Base-by-base conservation (phyloP, 2,797 vertebrate species). In the Brotula barbata region DNA sequence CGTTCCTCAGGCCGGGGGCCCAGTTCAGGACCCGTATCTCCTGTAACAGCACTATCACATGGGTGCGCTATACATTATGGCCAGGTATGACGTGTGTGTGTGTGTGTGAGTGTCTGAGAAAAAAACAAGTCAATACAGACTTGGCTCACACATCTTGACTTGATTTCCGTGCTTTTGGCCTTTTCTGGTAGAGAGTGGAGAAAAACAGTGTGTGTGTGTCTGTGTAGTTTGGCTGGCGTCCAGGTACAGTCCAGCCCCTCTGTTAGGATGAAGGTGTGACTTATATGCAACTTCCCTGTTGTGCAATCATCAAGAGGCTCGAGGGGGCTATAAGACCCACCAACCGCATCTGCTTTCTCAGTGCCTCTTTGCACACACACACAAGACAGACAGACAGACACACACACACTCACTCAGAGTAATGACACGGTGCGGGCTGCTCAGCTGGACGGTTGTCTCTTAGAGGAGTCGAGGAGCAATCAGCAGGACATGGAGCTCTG, bases 321-420 rank as follows among this genome's bases (percentile, higher is more conserved):
- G 20, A n/a, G 57, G 77, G 86, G 79, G 77, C 81, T 89, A 86
- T 89, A 87, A 88, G 80, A 81, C 68, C 76, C 62, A n/a, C 62
- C 68, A 72, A 41, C 64, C 66, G 78, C 83, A 67, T 83, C 83
- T 89, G 82, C 68, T 80, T 84, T 85, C 80, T 77, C 79, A 83
- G 81, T 83, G 67, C 61, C 75, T 80, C 17, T 57, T 48, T 64
- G 58, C 65, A 52, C 60, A 40, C 42, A 49, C 58, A 55, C 40
- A 46, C 59, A 43, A 46, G n/a, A 59, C 65, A 52, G 58, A 40
- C 42, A 49, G 55, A 55, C 40, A 46, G 56, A 43, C 42, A 62
- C n/a, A 23, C 21, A 3, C 64, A 37, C 57, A 46, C 42, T 56
- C 1, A 37, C 25, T 43, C 56, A 50, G 53, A 78, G 64, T 64